Conservation (phyloP, 1,140 invertebrate species). For the Drosophila fuyamai region DNA sequence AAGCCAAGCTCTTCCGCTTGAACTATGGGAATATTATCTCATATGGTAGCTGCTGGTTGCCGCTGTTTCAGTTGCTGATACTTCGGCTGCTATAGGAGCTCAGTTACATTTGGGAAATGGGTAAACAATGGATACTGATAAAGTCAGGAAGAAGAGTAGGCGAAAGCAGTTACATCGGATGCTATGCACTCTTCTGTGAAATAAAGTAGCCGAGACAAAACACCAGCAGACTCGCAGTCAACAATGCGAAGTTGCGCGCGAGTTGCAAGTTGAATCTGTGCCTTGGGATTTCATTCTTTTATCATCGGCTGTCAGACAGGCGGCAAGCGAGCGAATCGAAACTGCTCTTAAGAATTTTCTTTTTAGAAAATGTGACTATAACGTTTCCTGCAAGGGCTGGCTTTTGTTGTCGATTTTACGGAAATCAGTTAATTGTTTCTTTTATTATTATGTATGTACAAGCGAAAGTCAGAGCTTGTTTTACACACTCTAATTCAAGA, state of each 20-base stretch:
- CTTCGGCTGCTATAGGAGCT: conserved; percentile 12
- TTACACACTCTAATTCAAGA: background rate
- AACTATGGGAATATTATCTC: conserved; percentile 32
- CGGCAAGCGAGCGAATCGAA: conserved; percentile 40
- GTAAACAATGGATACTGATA: conserved; percentile 62
- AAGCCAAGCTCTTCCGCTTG: conserved; percentile 16
- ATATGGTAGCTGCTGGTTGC: conserved; percentile 2
- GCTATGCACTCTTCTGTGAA: conserved; percentile 58
- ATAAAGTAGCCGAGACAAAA: conserved; percentile 61
- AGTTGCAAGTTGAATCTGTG: conserved; percentile 8
- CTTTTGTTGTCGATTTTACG: conserved; percentile 47
- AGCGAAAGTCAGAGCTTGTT: conserved; percentile 4
- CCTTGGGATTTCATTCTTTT: conserved; percentile 55
- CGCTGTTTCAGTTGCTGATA: conserved; percentile 11
- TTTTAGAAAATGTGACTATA: conserved; percentile 53
- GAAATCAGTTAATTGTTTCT: conserved; percentile 68
- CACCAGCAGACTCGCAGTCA: conserved; percentile 13
- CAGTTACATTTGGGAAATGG: conserved; percentile 46
- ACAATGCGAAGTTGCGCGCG: conserved; percentile 8
- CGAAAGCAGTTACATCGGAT: conserved; percentile 11
- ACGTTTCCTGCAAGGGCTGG: conserved; percentile 50
- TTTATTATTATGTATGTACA: conserved; percentile 58
- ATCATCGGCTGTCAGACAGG: conserved; percentile 33
- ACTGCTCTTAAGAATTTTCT: conserved; percentile 57
- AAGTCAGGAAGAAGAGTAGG: conserved; percentile 31